A percentile compares a stretch with the other conserved stretches of the same genome.
These are phyloP conservation scores for Cariama cristata DNA, from an alignment of 2,113 vertebrate species.

Conservation along the genomic window DNA sequence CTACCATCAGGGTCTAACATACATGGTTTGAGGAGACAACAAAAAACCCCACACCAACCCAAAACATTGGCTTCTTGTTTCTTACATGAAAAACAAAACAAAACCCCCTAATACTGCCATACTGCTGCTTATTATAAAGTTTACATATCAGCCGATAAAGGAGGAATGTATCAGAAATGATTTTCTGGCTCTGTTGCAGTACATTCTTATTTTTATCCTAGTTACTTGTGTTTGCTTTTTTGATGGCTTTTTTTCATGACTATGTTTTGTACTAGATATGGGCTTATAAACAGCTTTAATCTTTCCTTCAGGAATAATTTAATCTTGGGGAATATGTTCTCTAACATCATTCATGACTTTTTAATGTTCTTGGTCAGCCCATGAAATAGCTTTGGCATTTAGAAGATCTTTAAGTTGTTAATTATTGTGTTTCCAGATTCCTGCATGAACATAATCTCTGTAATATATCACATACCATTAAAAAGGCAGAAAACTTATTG, in stretches of 20 bases:
- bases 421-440: constrained; percentile 31
- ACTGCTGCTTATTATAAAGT: not conserved
- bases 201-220: not conserved
- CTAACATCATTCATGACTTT: not conserved
- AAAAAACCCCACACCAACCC: not conserved
- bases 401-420: constrained; percentile 5
- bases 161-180: not conserved
- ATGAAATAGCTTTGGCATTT: constrained; percentile 46
- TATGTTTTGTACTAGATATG: not conserved
- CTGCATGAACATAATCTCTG: not conserved
- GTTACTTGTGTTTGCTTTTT: not conserved
- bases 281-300: not conserved
- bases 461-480: not conserved
- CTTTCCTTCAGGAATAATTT: constrained; percentile 40
- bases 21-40: not conserved
- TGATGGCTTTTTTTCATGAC: not conserved
- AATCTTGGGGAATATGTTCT: not conserved
- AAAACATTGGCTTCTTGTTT: not conserved
- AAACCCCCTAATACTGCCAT: not conserved
- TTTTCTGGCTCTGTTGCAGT: not conserved
- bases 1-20: not conserved
- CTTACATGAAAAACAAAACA: not conserved
- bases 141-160: not conserved
- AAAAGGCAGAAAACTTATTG: constrained; percentile 22
- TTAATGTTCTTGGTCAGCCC: constrained; percentile 12